Base-by-base conservation (phyloP, 2,888 invertebrate species). In the Yponomeuta plumbellus region DNA sequence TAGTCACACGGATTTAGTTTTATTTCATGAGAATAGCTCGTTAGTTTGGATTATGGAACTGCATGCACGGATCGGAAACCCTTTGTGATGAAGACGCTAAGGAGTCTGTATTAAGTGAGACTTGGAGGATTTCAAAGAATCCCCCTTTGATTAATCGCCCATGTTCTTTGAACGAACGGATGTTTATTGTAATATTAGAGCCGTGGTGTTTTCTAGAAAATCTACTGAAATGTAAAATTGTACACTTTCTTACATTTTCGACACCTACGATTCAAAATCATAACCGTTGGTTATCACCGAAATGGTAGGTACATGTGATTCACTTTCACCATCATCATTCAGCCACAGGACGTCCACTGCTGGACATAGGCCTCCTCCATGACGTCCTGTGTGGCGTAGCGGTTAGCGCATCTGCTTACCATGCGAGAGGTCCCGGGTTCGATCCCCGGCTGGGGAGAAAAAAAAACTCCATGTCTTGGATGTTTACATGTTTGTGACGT, bases 1-100 rank as follows among this genome's bases (percentile, higher is more conserved):
- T 84, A 84, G 80, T 86, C 84, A 84, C 80, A 65, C 76, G 79
- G 76, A 80, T 78, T 81, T 80, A 74, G 77, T 85, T 85, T 84
- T 84, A 80, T 84, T 85, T 79, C 77, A 77, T 73, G 73, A 74
- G 75, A 75, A 77, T 77, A 76, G 77, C 72, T 80, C 75, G 73
- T 76, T 80, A 78, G 78, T 75, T 75, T 69, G 80, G 83, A 85
- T 84, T 84, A 85, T 80, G 79, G 58, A 57, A 61, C 23, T 23
- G 61, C 34, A 61, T 61, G 23, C 22, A 13, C n/a, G 44, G 11
- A 22, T 58, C 65, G 22, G 21, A 59, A 21, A 57, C 58, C 65
- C 57, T 65, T 65, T 65, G 65, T 65, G 65, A 59, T 65, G 65
- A 65, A 59, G 65, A 65, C 58, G 26, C 34, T 56, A 26, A 64